Evolutionary conservation across 2,888 invertebrate species (phyloP), one percentile per base, ranked within the genome.

Genomic region (Drosophila yooni): DNA sequence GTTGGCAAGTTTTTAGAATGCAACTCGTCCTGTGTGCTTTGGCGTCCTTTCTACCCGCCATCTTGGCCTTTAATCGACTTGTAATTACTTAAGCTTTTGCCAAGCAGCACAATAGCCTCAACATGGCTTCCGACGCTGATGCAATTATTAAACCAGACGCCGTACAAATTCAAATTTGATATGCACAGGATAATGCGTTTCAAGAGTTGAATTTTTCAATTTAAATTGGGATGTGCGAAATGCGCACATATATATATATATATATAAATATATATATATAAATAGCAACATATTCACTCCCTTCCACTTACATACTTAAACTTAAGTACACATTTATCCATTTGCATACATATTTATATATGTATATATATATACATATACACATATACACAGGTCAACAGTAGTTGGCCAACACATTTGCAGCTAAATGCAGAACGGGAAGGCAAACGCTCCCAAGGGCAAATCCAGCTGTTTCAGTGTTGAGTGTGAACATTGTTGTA

Each of bases 21-120:
- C 62, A 48, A 25, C 52, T 40, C 51, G 34, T 11, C 25, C 33
- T 43, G 7, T 29, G 2, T 29, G 3, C 18, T 25, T 27, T 38
- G 7, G 0, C 29, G 18, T 36, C 29, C 57, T 29, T 10, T 54
- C 53, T 48, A 21, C 13, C 43, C 64, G 40, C 33, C 67, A 50
- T 53, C 67, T 71, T 65, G 54, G 65, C 65, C 74, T 74, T 69
- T 88, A 87, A 89, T 87, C 90, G 89, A 87, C 79, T 89, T 85
- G 88, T 87, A 89, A 89, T 87, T 87, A 77, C 89, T 85, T 83
- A 79, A 89, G 89, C 85, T 71, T 21, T 59, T 74, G 58, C 79
- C 77, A 74, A 79, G 64, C 81, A 70, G 73, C 71, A 74, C 79
- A 87, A 89, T 76, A 65, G 81, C 75, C 69, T 57, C 70, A 72